phyloP scores from a whole-genome alignment of 2,113 vertebrate genomes.

The Laterallus jamaicensis region DNA sequence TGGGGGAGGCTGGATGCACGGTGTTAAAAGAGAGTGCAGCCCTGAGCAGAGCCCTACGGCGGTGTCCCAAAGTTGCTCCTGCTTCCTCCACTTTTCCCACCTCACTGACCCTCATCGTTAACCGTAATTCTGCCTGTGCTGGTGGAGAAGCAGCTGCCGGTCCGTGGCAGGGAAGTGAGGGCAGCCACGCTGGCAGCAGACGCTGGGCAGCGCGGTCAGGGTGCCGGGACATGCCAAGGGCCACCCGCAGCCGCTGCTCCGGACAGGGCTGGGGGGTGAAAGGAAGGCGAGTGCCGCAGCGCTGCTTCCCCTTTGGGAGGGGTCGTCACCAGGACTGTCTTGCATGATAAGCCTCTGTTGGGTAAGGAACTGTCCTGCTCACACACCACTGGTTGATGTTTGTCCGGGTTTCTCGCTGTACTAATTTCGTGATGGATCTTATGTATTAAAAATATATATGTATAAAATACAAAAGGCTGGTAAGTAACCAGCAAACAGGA shows the following conservation, averaged over 20 bases:
- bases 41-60: neutral
- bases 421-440: slow-evolving; percentile 77
- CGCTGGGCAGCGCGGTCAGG: neutral
- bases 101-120: neutral
- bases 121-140: neutral
- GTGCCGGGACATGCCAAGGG: neutral
- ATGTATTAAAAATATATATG: slow-evolving; percentile 81
- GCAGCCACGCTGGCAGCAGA: neutral
- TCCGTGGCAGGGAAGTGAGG: neutral
- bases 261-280: accelerated
- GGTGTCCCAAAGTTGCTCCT: neutral
- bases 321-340: neutral
- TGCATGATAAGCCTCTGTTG: neutral
- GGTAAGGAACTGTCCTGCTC: slow-evolving; percentile 53
- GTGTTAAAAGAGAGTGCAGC: neutral
- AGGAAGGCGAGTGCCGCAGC: accelerated
- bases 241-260: neutral
- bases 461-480: slow-evolving; percentile 70
- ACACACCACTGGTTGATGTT: slow-evolving; percentile 64
- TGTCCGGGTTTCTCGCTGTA: slow-evolving; percentile 72
- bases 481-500: slow-evolving; percentile 72
- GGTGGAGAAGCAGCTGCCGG: neutral
- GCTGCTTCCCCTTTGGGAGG: neutral
- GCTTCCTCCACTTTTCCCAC: neutral
- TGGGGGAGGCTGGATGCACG: accelerated